phyloP scores from a whole-genome alignment of 2,113 vertebrate genomes.

The Protobothrops flavoviridis region DNA sequence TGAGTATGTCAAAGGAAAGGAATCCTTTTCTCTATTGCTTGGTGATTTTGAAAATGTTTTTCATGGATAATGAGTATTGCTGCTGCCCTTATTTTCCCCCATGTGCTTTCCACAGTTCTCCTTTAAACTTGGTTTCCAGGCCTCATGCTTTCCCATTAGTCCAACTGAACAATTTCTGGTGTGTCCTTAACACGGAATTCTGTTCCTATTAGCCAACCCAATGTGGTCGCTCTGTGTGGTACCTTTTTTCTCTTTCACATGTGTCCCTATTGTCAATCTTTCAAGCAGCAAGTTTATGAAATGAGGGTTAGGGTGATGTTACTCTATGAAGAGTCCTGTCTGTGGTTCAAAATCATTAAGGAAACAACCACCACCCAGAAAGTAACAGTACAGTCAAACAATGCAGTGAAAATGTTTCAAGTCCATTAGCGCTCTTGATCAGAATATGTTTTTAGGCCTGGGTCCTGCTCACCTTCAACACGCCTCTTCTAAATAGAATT shows the following conservation, averaged over 20 bases:
- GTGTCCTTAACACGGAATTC: not conserved
- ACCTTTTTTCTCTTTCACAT: not conserved
- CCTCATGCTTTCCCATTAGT: not conserved
- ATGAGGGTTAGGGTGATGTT: not conserved
- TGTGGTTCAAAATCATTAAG: not conserved
- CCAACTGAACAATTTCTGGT: too few species aligned
- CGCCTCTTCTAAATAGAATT: not conserved
- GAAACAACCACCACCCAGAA: not conserved
- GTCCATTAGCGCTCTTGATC: not conserved
- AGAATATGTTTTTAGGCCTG: not conserved
- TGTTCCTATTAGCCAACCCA: not conserved
- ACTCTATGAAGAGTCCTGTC: not conserved
- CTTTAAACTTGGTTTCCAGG: not conserved
- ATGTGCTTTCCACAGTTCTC: not conserved
- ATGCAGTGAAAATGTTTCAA: not conserved
- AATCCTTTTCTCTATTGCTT: not conserved
- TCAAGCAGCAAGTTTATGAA: not conserved
- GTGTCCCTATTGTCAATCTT: not conserved
- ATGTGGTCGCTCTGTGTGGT: not conserved
- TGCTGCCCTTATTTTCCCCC: not conserved
- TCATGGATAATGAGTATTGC: not conserved
- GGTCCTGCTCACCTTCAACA: not conserved
- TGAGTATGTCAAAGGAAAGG: not conserved
- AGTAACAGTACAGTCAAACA: not conserved
- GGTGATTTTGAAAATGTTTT: not conserved